phyloP scores from a whole-genome alignment of 1,140 invertebrate species.

The Caenorhabditis briggsae region DNA sequence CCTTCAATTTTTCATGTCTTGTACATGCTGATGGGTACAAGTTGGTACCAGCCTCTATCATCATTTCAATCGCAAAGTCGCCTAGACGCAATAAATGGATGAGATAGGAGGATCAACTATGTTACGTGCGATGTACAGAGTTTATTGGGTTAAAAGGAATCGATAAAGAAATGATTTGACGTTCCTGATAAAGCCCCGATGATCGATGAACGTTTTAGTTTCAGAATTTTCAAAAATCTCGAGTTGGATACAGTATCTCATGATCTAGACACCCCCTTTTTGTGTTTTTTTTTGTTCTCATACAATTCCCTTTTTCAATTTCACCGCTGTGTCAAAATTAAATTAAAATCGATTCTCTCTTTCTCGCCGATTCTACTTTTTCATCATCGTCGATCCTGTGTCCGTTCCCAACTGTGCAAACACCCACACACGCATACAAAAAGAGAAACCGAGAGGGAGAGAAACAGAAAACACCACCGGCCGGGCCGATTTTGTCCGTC shows the following conservation, averaged over 20 bases:
- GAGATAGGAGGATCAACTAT: neutral
- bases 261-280: neutral
- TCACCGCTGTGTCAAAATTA: neutral
- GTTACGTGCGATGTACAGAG: neutral
- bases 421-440: constrained; percentile 21
- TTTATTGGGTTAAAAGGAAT: neutral
- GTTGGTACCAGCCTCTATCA: constrained; percentile 43
- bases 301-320: neutral
- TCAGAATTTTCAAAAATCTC: too few relatives aligned
- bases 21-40: neutral
- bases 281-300: neutral
- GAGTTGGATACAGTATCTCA: too few relatives aligned
- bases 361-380: neutral
- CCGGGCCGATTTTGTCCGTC: neutral
- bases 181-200: neutral
- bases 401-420: constrained; percentile 50
- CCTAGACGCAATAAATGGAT: neutral
- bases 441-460: neutral
- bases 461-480: neutral
- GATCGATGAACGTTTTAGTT: neutral
- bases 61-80: neutral
- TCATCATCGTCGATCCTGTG: neutral
- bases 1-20: neutral
- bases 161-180: too few relatives aligned
- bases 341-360: constrained; percentile 1